A percentile compares a stretch with the other conserved stretches of the same genome.
phyloP scores from a whole-genome alignment of 2,113 vertebrate species.

The Anoura caudifer region DNA sequence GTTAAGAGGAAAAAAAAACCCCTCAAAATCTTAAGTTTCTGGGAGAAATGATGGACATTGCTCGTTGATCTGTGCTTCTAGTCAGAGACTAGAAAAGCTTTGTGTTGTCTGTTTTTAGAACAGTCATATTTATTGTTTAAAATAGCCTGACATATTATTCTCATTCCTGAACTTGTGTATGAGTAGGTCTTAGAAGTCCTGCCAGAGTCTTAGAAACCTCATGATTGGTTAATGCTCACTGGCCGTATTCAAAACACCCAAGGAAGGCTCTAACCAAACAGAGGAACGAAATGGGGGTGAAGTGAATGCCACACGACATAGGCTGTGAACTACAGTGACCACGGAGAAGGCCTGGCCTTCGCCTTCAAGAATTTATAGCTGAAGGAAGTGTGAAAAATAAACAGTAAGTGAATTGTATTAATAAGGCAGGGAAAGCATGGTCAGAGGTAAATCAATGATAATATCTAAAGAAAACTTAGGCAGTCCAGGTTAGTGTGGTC shows the following conservation, averaged over 20 bases:
- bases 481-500: no score
- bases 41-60: neutral
- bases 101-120: neutral
- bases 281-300: neutral
- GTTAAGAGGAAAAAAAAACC: slow-evolving; percentile 29
- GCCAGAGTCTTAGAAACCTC: neutral
- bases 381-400: neutral
- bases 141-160: neutral
- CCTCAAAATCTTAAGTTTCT: neutral
- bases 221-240: neutral
- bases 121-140: slow-evolving; percentile 6
- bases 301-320: neutral
- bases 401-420: neutral
- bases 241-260: neutral
- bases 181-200: neutral
- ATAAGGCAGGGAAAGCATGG: neutral
- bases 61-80: neutral
- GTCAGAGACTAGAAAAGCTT: neutral
- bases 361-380: slow-evolving; percentile 6
- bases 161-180: slow-evolving; percentile 1
- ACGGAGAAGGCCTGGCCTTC: neutral
- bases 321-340: neutral
- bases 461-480: neutral
- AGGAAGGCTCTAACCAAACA: neutral
- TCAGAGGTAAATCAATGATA: neutral